Percentiles rank a stretch among this genome's conserved stretches.
Conservation (phyloP, 2,113 vertebrate genomes). For the Neotoma lepida region DNA sequence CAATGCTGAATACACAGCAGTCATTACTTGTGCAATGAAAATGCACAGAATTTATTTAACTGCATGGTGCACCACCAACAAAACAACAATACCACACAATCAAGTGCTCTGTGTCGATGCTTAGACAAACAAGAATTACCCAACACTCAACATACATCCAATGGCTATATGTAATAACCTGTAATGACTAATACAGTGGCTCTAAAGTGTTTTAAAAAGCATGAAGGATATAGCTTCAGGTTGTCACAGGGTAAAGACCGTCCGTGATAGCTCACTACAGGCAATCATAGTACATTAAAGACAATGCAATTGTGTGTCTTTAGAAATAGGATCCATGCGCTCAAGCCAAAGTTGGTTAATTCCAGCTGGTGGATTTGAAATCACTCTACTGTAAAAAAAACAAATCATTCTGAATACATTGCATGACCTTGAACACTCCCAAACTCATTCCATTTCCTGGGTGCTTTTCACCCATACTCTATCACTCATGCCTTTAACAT, state of each 20-base stretch:
- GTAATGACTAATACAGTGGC: not conserved
- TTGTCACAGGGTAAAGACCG: not conserved
- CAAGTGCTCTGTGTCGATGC: fast-evolving
- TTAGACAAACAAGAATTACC: not conserved
- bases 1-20: not conserved
- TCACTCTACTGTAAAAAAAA: not conserved
- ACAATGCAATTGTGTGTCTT: fast-evolving
- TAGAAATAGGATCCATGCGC: not conserved
- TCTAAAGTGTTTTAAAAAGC: no score
- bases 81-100: fast-evolving
- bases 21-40: not conserved
- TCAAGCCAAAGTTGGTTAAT: not conserved
- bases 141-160: fast-evolving
- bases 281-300: not conserved
- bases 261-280: not conserved
- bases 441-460: fast-evolving
- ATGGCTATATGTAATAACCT: not conserved
- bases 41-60: not conserved
- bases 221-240: not conserved
- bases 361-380: fast-evolving
- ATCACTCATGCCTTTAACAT: not conserved
- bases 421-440: fast-evolving
- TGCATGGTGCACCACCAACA: fast-evolving
- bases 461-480: not conserved
- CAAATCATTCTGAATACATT: not conserved